Base-by-base conservation (phyloP, 2,888 invertebrate genomes). In the Acanthosepion pharaonis region DNA sequence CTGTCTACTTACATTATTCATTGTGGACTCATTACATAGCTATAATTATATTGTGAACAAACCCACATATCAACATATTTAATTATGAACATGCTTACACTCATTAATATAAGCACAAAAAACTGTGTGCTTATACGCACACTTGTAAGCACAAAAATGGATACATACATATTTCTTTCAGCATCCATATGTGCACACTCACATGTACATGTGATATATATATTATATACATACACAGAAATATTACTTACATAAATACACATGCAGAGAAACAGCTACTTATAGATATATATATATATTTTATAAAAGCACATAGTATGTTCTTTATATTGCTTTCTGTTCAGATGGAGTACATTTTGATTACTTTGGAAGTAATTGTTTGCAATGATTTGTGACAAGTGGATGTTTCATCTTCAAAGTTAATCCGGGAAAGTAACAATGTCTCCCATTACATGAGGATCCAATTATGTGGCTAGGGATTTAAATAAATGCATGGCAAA, bases 331-430 rank as follows among this genome's bases (percentile, higher is more conserved):
- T 11, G 18, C 15, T 78, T 78, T 78, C n/a, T 78, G 11, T 33
- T 78, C 78, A 78, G 78, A 78, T 78, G n/a, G 78, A n/a, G n/a
- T 78, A 78, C 78, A 78, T 78, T 78, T 78, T n/a, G 78, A 78
- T 78, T 78, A n/a, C 78, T 78, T 78, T 78, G n/a, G 78, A n/a
- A n/a, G 78, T 78, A 78, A 78, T 78, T 78, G 78, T 78, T 78
- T 78, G 78, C n/a, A 78, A 78, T 78, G n/a, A n/a, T 78, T 78
- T 78, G 78, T 78, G 78, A 78, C 78, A 78, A 78, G 78, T 33
- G 78, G n/a, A 78, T 78, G n/a, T 78, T 78, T 78, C n/a, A 78
- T 78, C 59, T 59, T 59, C 23, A 59, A 59, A 59, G 78, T 78
- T 78, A 78, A 78, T 78, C n/a, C 78, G 33, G n/a, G 5, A 33